Percentiles rank a stretch among this genome's conserved stretches.
phyloP scores from a whole-genome alignment of 2,113 vertebrate genomes.

The Leucopsar rothschildi region DNA sequence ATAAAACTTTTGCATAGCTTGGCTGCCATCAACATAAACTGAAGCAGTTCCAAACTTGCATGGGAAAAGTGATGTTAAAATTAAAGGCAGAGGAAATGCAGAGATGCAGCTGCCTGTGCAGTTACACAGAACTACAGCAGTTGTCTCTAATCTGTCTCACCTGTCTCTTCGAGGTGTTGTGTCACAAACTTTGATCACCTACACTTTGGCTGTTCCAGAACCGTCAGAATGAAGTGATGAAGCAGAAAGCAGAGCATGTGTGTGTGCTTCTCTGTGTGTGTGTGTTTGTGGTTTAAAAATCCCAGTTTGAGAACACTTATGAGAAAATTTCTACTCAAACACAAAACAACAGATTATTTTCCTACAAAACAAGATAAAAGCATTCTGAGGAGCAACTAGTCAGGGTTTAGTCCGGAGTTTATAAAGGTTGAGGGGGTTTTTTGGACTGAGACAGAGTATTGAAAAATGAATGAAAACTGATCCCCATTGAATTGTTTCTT shows the following conservation, averaged over 20 bases:
- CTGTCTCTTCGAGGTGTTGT: not conserved
- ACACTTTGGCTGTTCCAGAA: not conserved
- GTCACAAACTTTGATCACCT: not conserved
- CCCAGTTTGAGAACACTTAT: not conserved
- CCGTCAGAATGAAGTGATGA: not conserved
- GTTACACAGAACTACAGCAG: not conserved
- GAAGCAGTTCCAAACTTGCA: not conserved
- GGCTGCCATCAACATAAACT: not conserved
- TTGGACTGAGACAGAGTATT: not conserved
- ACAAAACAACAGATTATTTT: conserved; percentile 1
- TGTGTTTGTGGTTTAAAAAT: not conserved
- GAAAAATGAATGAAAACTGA: not conserved
- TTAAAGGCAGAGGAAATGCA: not conserved
- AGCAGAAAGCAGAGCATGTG: not conserved
- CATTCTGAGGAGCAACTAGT: not conserved
- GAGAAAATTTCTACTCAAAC: not conserved
- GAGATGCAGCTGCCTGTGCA: not conserved
- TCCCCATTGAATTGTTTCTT: not conserved
- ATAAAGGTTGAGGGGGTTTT: not conserved
- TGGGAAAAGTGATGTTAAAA: not conserved
- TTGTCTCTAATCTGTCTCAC: not conserved
- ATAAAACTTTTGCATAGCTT: not conserved
- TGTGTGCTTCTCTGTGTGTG: not conserved
- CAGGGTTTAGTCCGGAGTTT: not conserved
- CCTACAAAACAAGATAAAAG: not conserved